Evolutionary conservation across 2,888 invertebrate genomes (phyloP).

Genomic region (Schizaphis graminum): DNA sequence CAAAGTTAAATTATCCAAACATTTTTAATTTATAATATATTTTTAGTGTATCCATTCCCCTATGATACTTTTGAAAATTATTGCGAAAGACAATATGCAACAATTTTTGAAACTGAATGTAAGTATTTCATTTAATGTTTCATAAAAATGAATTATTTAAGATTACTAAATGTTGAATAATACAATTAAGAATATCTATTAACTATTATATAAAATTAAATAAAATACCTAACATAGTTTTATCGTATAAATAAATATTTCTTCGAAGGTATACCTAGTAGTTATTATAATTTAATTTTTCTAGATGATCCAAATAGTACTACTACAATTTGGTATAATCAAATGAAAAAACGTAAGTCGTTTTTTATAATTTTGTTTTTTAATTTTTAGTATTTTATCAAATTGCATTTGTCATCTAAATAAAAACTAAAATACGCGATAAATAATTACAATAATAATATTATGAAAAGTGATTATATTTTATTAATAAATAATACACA

Average conservation of each 20-base stretch:
- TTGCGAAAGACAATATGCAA: not conserved
- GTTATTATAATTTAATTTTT: not conserved
- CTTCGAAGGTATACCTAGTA: not conserved
- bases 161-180: not conserved
- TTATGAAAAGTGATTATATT: not conserved
- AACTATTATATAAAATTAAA: too few species aligned
- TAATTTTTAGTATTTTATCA: not conserved
- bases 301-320: not conserved
- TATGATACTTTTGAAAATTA: not conserved
- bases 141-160: not conserved
- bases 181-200: not conserved
- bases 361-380: not conserved
- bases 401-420: not conserved
- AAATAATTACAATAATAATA: not conserved
- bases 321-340: not conserved
- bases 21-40: not conserved
- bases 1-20: not conserved
- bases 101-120: rapidly evolving
- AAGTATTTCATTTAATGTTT: not conserved
- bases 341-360: not conserved
- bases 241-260: not conserved
- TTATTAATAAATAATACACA: not conserved
- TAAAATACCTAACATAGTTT: too few species aligned
- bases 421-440: not conserved
- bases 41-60: not conserved